Conservation (phyloP, 2,113 vertebrate species). For the Xenus cinereus region DNA sequence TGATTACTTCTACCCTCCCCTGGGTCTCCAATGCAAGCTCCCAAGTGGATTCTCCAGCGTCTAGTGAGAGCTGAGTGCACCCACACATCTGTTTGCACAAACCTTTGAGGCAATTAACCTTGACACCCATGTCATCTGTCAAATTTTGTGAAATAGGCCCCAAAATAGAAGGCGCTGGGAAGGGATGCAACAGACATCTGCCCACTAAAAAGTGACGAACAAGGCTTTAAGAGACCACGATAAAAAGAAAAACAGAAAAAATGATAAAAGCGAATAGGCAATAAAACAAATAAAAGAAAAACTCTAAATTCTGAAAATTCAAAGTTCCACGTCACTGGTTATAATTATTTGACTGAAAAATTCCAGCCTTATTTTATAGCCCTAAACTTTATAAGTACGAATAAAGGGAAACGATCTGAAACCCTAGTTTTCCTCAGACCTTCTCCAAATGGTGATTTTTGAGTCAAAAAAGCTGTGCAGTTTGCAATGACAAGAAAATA, state of each 20-base stretch:
- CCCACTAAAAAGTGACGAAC: background rate
- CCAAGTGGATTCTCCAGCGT: background rate
- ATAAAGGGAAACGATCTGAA: background rate
- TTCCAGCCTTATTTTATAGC: background rate
- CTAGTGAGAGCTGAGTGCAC: background rate
- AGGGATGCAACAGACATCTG: background rate
- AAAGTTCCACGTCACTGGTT: background rate
- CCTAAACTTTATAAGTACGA: background rate
- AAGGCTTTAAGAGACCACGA: background rate
- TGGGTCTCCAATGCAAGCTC: background rate
- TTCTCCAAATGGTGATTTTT: background rate
- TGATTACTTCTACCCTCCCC: background rate
- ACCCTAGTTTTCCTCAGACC: background rate
- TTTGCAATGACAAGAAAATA: constrained; percentile 19
- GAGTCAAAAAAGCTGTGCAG: background rate
- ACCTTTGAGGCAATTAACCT: background rate
- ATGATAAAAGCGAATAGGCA: background rate
- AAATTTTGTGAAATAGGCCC: background rate
- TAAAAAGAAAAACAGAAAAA: background rate
- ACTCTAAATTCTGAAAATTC: background rate
- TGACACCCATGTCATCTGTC: background rate
- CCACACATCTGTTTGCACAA: background rate
- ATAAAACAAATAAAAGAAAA: background rate
- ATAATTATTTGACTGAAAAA: background rate
- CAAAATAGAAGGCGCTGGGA: background rate